Evolutionary conservation across 1,140 invertebrate species (phyloP).

Genomic region (Tribolium castaneum): DNA sequence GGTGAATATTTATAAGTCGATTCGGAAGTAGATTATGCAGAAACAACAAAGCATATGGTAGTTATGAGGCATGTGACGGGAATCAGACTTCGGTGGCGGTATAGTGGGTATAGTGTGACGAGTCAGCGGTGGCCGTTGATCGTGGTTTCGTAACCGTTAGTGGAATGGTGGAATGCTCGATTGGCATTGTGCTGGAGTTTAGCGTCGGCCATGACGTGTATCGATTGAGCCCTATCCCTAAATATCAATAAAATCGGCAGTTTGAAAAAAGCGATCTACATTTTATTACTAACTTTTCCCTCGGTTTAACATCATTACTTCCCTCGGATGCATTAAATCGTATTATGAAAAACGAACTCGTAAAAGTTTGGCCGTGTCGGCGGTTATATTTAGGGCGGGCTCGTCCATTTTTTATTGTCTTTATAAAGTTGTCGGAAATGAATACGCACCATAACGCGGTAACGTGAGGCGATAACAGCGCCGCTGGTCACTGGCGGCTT

Average conservation of each 20-base stretch:
- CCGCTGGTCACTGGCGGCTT: constrained; percentile 14
- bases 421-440: constrained; percentile 35
- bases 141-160: constrained; percentile 12
- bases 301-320: constrained; percentile 28
- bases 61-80: constrained; percentile 33
- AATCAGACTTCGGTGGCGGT: neutral
- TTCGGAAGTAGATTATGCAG: constrained; percentile 37
- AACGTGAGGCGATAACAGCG: constrained; percentile 30
- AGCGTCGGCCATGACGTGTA: constrained; percentile 25
- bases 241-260: constrained; percentile 43
- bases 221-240: constrained; percentile 37
- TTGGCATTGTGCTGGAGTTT: constrained; percentile 25
- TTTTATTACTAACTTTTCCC: constrained; percentile 36
- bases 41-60: constrained; percentile 34
- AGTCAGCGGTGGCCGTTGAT: constrained; percentile 12
- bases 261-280: constrained; percentile 34
- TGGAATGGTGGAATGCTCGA: constrained; percentile 19
- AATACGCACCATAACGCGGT: constrained; percentile 34
- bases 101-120: neutral
- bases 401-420: constrained; percentile 35
- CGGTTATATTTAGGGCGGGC: constrained; percentile 34
- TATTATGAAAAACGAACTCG: constrained; percentile 35
- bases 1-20: constrained; percentile 35
- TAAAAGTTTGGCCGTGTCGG: constrained; percentile 34
- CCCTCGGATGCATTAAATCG: constrained; percentile 35